Evolutionary conservation across 1,140 invertebrate genomes (phyloP).

Genomic region (Panagrolaimus sp.): DNA sequence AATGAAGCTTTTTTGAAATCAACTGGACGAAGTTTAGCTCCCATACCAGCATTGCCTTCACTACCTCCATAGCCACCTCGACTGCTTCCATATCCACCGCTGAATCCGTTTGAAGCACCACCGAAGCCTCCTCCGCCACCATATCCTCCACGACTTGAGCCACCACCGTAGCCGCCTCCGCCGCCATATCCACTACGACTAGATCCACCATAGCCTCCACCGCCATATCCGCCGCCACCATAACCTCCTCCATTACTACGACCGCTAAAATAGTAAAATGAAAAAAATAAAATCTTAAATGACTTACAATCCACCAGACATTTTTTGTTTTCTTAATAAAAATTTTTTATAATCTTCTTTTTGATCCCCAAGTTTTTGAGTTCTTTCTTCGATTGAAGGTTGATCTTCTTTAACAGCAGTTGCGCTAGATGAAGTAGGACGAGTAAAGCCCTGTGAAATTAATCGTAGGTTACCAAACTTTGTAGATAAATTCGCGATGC

Average conservation of each 20-base stretch:
- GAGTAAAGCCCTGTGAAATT: no score
- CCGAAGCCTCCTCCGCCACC: constrained; percentile 22
- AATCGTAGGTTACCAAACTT: no score
- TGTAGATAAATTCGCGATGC: no score
- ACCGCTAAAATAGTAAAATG: neutral
- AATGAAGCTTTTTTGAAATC: constrained; percentile 43
- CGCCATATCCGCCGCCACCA: neutral
- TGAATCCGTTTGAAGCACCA: constrained; percentile 21
- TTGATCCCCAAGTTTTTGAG: no score
- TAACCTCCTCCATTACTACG: neutral
- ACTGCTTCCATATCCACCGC: constrained; percentile 32
- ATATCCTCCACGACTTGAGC: constrained; percentile 21
- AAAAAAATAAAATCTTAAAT: no score
- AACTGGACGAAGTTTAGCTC: constrained; percentile 35
- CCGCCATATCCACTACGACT: constrained; percentile 21
- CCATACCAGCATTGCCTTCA: constrained; percentile 17
- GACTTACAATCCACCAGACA: no score
- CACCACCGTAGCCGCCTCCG: constrained; percentile 33
- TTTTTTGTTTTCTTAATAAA: no score
- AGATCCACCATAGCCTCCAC: no score
- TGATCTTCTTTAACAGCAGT: no score
- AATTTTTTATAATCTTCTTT: no score
- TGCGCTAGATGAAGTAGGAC: no score
- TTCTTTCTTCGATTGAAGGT: no score
- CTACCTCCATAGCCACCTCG: constrained; percentile 8